Conservation (phyloP, 2,113 vertebrate species). For the Struthidea cinerea region DNA sequence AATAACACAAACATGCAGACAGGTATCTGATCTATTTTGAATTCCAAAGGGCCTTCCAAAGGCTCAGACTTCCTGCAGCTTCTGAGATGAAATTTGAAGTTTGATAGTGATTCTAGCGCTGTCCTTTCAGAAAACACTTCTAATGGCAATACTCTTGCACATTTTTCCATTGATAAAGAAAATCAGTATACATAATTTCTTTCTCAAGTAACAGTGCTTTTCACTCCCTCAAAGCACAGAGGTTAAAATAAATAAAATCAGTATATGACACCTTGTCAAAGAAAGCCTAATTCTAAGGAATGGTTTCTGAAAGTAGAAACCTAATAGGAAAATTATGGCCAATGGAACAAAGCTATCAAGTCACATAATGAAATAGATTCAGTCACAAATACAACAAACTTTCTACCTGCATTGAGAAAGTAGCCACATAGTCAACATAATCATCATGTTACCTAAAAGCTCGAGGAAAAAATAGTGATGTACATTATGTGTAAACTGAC, state of each 20-base stretch:
- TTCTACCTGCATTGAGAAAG: background rate
- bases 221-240: background rate
- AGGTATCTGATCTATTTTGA: background rate
- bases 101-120: background rate
- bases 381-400: background rate
- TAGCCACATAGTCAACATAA: background rate
- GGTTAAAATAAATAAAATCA: background rate
- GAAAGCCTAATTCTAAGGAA: background rate
- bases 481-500: background rate
- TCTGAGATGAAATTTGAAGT: background rate
- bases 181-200: background rate
- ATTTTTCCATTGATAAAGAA: background rate
- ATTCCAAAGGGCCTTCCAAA: background rate
- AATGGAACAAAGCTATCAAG: background rate
- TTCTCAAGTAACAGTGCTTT: background rate
- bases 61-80: background rate
- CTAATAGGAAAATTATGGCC: background rate
- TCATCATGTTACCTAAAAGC: background rate
- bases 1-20: background rate
- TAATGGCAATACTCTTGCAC: background rate
- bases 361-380: background rate
- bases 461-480: background rate
- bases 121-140: background rate
- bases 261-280: background rate
- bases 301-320: background rate